Base-by-base conservation (phyloP, 2,797 vertebrate genomes). In the Momotus momota region DNA sequence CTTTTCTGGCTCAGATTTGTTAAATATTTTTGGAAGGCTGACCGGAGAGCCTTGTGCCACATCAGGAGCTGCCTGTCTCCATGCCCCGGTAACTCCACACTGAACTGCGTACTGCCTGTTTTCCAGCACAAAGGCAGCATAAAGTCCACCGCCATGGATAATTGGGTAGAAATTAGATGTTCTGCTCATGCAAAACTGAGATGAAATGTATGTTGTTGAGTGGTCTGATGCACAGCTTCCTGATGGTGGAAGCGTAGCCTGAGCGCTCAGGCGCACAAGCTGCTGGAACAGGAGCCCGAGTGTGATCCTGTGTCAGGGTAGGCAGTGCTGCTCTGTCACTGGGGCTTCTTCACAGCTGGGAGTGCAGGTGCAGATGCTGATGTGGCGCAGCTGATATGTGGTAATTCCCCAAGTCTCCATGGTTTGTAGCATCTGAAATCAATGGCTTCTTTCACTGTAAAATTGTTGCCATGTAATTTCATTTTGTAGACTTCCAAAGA, bases 51-150 rank as follows among this genome's bases (percentile, higher is more conserved):
- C 38, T 62, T 72, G 41, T 86, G 66, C 83, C 58, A 26, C 54
- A 54, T 19, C 38, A 40, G 62, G 67, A 79, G 51, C 70, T 91
- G 35, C 67, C n/a, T 70, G 15, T 71, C 48, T 83, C 65, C 0
- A 0, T 62, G 51, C 41, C 49, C 23, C 0, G 0, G 49, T 69
- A 41, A 27, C 52, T 69, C 23, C 16, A 1, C 0, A 6, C 14
- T 58, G 40, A 66, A 35, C 60, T 2, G 1, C 0, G 2, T n/a
- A 6, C 38, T 38, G 48, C 77, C 64, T 66, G 20, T 73, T 91
- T 75, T 51, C 27, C 60, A 12, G 19, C 45, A 45, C 29, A n/a
- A 46, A 71, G 22, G 15, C 27, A 49, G 13, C 25, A 17, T 23
- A 48, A 91, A 51, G n/a, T 72, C 77, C 46, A 43, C 31, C 4